These are phyloP conservation scores for Cotesia vestalis DNA, from an alignment of 1,140 invertebrate genomes.

Conservation along the genomic window DNA sequence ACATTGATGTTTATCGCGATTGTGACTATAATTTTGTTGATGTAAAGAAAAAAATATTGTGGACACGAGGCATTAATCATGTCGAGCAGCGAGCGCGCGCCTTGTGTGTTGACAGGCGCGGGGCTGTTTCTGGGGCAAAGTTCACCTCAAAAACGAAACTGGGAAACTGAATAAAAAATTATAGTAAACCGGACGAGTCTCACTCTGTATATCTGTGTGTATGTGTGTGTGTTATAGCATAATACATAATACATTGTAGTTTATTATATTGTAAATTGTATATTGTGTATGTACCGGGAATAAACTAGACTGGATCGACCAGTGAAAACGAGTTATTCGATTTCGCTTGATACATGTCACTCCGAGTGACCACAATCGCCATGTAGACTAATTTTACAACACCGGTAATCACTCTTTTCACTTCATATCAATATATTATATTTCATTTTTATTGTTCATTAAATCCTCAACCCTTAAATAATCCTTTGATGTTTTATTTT, in stretches of 20 bases:
- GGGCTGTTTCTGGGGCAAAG: slow-evolving; percentile 58
- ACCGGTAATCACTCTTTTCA: slow-evolving; percentile 55
- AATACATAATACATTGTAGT: too few relatives aligned
- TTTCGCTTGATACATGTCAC: slow-evolving; percentile 29
- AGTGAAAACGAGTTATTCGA: slow-evolving; percentile 13
- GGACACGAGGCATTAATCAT: slow-evolving; percentile 60
- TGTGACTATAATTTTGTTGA: slow-evolving; percentile 62
- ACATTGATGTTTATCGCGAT: slow-evolving; percentile 52
- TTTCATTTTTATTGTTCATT: not conserved
- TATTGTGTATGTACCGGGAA: slow-evolving; percentile 1
- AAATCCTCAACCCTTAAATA: slow-evolving; percentile 5
- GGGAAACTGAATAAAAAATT: slow-evolving; percentile 15
- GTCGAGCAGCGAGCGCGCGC: slow-evolving; percentile 50
- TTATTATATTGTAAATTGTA: too few relatives aligned
- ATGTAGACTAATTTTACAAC: slow-evolving; percentile 62
- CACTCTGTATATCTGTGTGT: not conserved
- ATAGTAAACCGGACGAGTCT: slow-evolving; percentile 26
- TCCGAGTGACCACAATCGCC: slow-evolving; percentile 61
- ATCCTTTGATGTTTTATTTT: too few relatives aligned
- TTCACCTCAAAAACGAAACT: slow-evolving; percentile 56
- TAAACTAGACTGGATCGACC: slow-evolving; percentile 52
- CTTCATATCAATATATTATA: not conserved
- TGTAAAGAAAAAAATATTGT: slow-evolving; percentile 58
- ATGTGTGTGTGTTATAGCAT: not conserved
- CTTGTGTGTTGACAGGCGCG: slow-evolving; percentile 64